Conservation (phyloP, 2,797 vertebrate genomes). For the Sarcophilus harrisii region DNA sequence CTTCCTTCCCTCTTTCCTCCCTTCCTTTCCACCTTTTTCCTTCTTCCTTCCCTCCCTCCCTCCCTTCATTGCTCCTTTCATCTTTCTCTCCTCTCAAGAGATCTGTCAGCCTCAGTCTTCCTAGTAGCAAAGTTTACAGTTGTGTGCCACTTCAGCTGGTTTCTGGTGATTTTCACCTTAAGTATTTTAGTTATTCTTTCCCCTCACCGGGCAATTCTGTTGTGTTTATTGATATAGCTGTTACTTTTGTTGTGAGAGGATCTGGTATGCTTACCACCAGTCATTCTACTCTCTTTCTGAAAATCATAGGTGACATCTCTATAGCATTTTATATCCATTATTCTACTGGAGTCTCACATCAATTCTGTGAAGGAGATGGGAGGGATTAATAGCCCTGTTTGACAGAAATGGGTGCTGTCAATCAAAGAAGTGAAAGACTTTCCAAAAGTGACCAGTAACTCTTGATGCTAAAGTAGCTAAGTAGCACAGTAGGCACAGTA, state of each 20-base stretch:
- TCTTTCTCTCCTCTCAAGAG: not conserved
- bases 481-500: not conserved
- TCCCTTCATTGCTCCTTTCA: not conserved
- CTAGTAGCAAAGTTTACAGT: not conserved
- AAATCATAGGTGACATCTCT: not conserved
- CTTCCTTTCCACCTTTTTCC: no score
- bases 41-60: no score
- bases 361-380: not conserved
- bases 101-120: not conserved
- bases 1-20: no score
- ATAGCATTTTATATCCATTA: not conserved
- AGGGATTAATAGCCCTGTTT: not conserved
- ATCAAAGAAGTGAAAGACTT: not conserved
- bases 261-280: not conserved
- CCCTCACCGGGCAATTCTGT: not conserved
- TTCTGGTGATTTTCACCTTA: not conserved
- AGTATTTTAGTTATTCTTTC: not conserved
- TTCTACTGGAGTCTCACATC: not conserved
- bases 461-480: not conserved
- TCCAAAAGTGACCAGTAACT: not conserved
- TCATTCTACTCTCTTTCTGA: not conserved
- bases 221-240: not conserved
- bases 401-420: no score
- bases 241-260: not conserved
- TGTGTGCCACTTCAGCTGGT: not conserved